Base-by-base conservation (phyloP, 2,888 invertebrate species). In the Morpho helenor region DNA sequence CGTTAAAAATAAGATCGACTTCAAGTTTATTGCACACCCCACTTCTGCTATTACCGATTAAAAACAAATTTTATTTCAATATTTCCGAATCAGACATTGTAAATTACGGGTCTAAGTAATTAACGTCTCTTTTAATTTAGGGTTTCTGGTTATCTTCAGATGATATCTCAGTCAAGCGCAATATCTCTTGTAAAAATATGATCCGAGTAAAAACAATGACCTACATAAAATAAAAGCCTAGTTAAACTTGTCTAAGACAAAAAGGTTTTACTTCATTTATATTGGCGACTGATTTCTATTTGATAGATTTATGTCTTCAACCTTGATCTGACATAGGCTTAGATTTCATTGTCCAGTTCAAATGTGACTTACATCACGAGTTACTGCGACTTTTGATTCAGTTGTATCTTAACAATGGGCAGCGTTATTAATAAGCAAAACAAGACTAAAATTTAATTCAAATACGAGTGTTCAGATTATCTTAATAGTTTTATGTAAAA, bases 221-320 rank as follows among this genome's bases (percentile, higher is more conserved):
- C 87, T 67, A 86, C 78, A 77, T 82, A 74, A 66, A 67, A 85
- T 85, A 87, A 87, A 84, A 74, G 77, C 68, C 68, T 73, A 76
- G 85, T 86, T 86, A 88, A 87, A 86, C 80, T 80, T 69, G 72
- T 75, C 76, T 77, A 76, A 77, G 76, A 81, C 77, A 74, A 84
- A 84, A 81, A 80, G 75, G 72, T 69, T 76, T 70, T 71, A 68
- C 67, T 71, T 71, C 66, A 72, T 71, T 68, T 65, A 68, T 68
- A 68, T 58, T 63, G 63, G 63, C 58, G 54, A 66, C 62, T 58
- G 59, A 65, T 62, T 61, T 63, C 62, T 59, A 64, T 58, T 65
- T 65, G 65, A 71, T 63, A 67, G 66, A 67, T 68, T 68, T 67
- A 66, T 66, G 59, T 61, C 61, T 60, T 41, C 64, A 68, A 66